Evolutionary conservation across 2,888 invertebrate species (phyloP).

Genomic region (Macaria notata): DNA sequence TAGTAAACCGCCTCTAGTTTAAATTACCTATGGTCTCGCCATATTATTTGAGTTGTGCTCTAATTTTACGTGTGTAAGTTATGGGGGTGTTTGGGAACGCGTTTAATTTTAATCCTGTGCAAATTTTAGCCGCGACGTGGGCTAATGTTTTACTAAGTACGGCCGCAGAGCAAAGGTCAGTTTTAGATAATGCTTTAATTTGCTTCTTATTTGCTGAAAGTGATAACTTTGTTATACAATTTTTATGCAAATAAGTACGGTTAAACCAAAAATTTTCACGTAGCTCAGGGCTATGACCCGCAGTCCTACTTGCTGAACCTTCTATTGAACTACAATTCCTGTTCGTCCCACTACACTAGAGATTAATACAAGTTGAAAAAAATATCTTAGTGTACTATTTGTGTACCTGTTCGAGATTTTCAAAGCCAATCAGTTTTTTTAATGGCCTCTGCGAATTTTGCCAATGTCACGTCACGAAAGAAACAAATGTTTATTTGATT

Average conservation of each 20-base stretch:
- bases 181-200: not conserved
- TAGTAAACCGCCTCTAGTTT: no score
- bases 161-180: not conserved
- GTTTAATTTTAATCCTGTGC: slow-evolving; percentile 12
- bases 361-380: no score
- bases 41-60: slow-evolving; percentile 31
- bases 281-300: not conserved
- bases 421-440: no score
- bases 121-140: slow-evolving; percentile 6
- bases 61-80: slow-evolving; percentile 16
- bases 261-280: not conserved
- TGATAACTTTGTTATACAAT: not conserved
- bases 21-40: no score
- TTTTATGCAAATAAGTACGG: not conserved
- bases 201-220: not conserved
- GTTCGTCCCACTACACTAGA: no score
- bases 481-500: no score
- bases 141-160: slow-evolving; percentile 7
- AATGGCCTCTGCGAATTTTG: no score
- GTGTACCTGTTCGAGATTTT: no score
- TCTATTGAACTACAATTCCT: no score
- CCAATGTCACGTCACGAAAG: no score
- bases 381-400: no score
- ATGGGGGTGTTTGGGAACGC: slow-evolving; percentile 9
- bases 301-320: no score